Evolutionary conservation across 2,113 vertebrate genomes (phyloP), one percentile per base, ranked within the genome.

Genomic region (Dendrocopos noguchii): DNA sequence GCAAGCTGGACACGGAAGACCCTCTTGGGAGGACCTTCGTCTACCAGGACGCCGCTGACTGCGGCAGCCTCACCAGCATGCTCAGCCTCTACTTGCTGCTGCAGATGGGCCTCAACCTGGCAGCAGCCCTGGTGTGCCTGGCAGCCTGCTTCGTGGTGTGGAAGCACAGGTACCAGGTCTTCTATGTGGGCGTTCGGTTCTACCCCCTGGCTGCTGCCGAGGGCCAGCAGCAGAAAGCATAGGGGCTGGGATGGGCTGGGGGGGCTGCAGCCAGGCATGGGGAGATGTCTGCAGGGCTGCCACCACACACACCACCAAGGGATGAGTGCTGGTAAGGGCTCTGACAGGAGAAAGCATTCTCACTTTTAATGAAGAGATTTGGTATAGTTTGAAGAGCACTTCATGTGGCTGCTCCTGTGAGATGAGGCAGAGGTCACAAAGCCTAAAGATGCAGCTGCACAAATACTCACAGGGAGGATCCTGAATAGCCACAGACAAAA

Each of bases 141-240:
- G 15, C 88, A 2, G 98, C 97, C 1, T 98, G 98, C 94, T 99
- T 99, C 19, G 93, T 99, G 95, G 98, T 99, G 98, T 99, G 99
- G 99, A 99, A 99, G 90, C 98, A 99, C 92, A 98, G 99, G 31
- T 99, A 99, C 94, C 99, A 99, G 97, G 98, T 99, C 80, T 99
- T 99, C 92, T 99, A 98, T 1, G 98, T 98, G 28, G 99, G 99
- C 1, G 89, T 97, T 39, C 97, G 98, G 94, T 97, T 98, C 19
- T 93, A 97, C 39, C 96, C 98, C 6, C 72, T 97, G 7, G 33
- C 68, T 4, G 44, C 95, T 27, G 56, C 97, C 0, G 89, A 96
- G n/a, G 93, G 96, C 78, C 97, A 96, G 25, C 97, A 97, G 96
- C 97, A 98, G 74, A 98, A 98, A 66, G 98, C 98, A 42, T 99